Evolutionary conservation across 2,888 invertebrate species (phyloP).

Genomic region (Gymnocheta viridis): DNA sequence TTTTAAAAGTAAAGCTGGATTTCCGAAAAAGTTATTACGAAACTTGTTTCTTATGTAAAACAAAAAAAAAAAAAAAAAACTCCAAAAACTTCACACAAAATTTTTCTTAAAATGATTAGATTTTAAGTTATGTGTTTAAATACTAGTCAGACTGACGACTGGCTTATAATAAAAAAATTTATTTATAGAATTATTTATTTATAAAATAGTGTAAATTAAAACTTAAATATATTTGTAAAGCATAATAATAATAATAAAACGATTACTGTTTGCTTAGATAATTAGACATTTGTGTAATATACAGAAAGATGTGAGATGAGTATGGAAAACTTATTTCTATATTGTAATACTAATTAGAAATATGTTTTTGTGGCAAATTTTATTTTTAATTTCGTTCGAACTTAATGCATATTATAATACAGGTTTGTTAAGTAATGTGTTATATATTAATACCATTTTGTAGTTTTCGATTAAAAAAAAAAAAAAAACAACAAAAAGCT

Average conservation of each 20-base stretch:
- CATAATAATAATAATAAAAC: constrained; percentile 40
- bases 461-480: constrained; percentile 6
- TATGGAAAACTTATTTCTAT: not conserved
- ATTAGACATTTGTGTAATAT: constrained; percentile 39
- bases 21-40: too few species aligned
- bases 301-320: constrained; percentile 33
- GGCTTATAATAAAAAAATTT: constrained; percentile 43
- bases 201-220: constrained; percentile 38
- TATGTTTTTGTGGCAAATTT: constrained; percentile 12
- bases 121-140: constrained; percentile 35
- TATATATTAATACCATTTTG: constrained; percentile 36
- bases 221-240: constrained; percentile 38
- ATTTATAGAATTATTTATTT: constrained; percentile 20
- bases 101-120: constrained; percentile 45
- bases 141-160: constrained; percentile 58
- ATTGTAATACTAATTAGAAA: constrained; percentile 7
- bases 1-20: too few species aligned
- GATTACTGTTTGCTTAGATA: constrained; percentile 5
- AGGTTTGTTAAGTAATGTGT: constrained; percentile 13
- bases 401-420: constrained; percentile 46
- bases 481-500: constrained; percentile 1
- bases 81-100: constrained; percentile 3
- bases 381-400: constrained; percentile 21
- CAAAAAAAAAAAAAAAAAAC: too few species aligned
- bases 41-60: too few species aligned